Evolutionary conservation across 2,797 vertebrate species (phyloP), one percentile per base, ranked within the genome.

Genomic region (Semotilus atromaculatus): DNA sequence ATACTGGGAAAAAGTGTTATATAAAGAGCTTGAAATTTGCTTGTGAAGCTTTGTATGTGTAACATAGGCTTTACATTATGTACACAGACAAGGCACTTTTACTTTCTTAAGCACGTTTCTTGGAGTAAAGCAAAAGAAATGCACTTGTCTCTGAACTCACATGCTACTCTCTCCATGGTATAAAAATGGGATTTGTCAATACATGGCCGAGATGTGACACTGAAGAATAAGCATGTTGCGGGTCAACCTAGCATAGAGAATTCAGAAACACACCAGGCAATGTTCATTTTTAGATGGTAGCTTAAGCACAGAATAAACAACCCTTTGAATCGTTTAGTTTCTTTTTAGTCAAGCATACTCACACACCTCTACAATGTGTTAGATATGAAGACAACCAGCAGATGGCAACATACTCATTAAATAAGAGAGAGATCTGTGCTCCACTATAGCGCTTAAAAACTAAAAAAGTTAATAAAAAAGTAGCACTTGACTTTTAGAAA

Each of bases 41-140:
- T 67, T 75, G 71, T 40, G n/a, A 53, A 21, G 43, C 81, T 75
- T 75, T 29, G 18, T 10, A 75, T 29, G 29, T 53, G 40, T 58
- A 82, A 82, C 58, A 74, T 26, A 36, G 16, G 29, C 45, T 67
- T 29, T 6, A 26, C 72, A 83, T 11, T 38, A 26, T 81, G 34
- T 21, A 21, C 23, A 18, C 31, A 13, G 45, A 70, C 19, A 0
- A 19, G 38, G 10, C 8, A 2, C 14, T 7, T 83, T 11, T 14
- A 7, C 9, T 7, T 75, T n/a, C 21, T 23, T 23, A 51, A 66
- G 40, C 55, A 48, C 16, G 2, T 74, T 74, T 10, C 31, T 66
- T 66, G 31, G 23, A 43, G 51, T 31, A 81, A 72, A 75, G 23
- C 16, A 75, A 75, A 43, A 53, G 2, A 75, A 53, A 74, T 75